Evolutionary conservation across 2,888 invertebrate species (phyloP).

Genomic region (Luperina testacea): DNA sequence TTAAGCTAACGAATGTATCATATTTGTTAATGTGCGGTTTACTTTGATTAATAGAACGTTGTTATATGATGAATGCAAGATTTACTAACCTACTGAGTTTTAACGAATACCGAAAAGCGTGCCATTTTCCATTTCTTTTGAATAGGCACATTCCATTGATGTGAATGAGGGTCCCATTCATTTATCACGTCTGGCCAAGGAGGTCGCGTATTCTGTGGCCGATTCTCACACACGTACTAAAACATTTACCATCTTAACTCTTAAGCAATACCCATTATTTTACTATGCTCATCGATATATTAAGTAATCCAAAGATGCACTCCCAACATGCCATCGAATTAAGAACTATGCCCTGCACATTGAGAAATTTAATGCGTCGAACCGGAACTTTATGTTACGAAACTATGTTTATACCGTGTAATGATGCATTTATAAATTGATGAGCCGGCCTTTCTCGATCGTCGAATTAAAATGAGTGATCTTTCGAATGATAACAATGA

Average conservation of each 20-base stretch:
- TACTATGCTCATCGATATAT: slow-evolving; percentile 66
- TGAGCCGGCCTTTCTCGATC: slow-evolving; percentile 74
- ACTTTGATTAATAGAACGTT: slow-evolving; percentile 17
- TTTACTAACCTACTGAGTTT: slow-evolving; percentile 11
- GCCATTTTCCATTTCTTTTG: slow-evolving; percentile 20
- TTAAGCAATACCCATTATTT: slow-evolving; percentile 64
- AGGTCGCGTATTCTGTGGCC: slow-evolving; percentile 44
- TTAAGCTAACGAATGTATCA: slow-evolving; percentile 23
- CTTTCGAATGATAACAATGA: slow-evolving; percentile 80
- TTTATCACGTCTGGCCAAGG: slow-evolving; percentile 46
- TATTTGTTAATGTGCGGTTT: slow-evolving; percentile 17
- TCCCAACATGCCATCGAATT: slow-evolving; percentile 74
- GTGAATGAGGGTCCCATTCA: slow-evolving; percentile 20
- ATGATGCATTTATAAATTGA: slow-evolving; percentile 85
- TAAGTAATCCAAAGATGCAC: slow-evolving; percentile 69
- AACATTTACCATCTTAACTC: slow-evolving; percentile 58
- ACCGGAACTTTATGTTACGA: slow-evolving; percentile 70
- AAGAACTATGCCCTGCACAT: slow-evolving; percentile 78
- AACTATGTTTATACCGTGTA: slow-evolving; percentile 76
- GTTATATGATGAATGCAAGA: slow-evolving; percentile 17
- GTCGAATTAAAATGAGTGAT: slow-evolving; percentile 85
- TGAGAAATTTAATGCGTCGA: slow-evolving; percentile 78
- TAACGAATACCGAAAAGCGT: slow-evolving; percentile 16
- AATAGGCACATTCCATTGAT: slow-evolving; percentile 15
- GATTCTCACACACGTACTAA: slow-evolving; percentile 37